Conservation (phyloP, 2,113 vertebrate genomes). For the Rhea americana region DNA sequence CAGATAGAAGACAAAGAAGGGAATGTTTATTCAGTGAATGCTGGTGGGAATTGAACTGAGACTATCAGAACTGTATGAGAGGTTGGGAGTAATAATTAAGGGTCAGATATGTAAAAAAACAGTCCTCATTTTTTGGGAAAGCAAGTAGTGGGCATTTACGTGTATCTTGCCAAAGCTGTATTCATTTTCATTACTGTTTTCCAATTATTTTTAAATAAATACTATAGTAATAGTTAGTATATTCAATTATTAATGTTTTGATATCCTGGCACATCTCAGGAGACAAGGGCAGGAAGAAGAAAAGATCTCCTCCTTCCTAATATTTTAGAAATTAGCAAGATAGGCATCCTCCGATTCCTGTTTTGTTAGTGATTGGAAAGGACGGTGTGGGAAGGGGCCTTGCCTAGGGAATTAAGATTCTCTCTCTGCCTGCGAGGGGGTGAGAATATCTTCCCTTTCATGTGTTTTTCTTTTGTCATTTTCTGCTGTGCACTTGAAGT, state of each 20-base stretch:
- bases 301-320: neutral
- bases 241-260: neutral
- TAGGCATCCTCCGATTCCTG: neutral
- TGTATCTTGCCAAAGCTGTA: neutral
- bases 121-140: neutral
- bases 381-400: neutral
- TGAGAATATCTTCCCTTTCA: slow-evolving; percentile 8
- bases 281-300: neutral
- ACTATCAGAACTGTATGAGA: neutral
- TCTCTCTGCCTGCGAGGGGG: neutral
- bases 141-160: neutral
- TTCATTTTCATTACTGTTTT: neutral
- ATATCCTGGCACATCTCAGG: neutral
- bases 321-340: neutral
- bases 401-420: neutral
- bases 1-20: neutral
- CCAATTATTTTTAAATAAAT: neutral
- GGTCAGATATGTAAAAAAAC: neutral
- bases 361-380: slow-evolving; percentile 17
- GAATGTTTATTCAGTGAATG: neutral
- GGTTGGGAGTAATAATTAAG: neutral
- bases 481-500: slow-evolving; percentile 13
- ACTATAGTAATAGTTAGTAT: neutral
- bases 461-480: neutral
- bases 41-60: neutral